These are phyloP conservation scores for Diorhabda carinulata DNA, from an alignment of 1,140 invertebrate genomes.

Conservation along the genomic window DNA sequence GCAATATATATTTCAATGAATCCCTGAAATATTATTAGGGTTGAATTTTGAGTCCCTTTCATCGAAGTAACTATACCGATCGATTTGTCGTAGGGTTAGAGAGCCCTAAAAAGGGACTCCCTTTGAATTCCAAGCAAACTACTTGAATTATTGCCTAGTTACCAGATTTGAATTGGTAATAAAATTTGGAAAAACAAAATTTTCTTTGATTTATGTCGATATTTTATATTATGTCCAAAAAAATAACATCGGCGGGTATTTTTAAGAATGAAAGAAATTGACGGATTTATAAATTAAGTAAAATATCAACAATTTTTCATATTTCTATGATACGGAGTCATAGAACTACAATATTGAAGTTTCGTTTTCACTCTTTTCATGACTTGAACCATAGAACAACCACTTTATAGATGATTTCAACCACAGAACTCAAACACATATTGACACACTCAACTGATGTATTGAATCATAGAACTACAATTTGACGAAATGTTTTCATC, in stretches of 20 bases:
- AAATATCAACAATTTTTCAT: no score
- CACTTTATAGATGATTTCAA: no score
- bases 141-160: slow-evolving; percentile 39
- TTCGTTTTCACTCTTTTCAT: no score
- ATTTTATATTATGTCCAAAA: slow-evolving; percentile 37
- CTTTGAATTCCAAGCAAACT: slow-evolving; percentile 38
- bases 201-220: slow-evolving; percentile 35
- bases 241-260: slow-evolving; percentile 14
- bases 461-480: no score
- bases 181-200: slow-evolving; percentile 39
- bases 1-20: not conserved
- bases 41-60: not conserved
- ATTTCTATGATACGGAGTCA: no score
- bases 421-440: no score
- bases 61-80: slow-evolving; percentile 5
- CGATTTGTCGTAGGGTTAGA: slow-evolving; percentile 8
- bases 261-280: no score
- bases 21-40: not conserved
- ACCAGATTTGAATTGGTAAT: slow-evolving; percentile 44
- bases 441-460: no score
- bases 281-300: no score
- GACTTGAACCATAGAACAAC: no score
- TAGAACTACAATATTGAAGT: no score
- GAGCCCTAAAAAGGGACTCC: slow-evolving; percentile 28
- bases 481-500: no score